Evolutionary conservation across 2,888 invertebrate species (phyloP).

Genomic region (Steinernema carpocapsae): DNA sequence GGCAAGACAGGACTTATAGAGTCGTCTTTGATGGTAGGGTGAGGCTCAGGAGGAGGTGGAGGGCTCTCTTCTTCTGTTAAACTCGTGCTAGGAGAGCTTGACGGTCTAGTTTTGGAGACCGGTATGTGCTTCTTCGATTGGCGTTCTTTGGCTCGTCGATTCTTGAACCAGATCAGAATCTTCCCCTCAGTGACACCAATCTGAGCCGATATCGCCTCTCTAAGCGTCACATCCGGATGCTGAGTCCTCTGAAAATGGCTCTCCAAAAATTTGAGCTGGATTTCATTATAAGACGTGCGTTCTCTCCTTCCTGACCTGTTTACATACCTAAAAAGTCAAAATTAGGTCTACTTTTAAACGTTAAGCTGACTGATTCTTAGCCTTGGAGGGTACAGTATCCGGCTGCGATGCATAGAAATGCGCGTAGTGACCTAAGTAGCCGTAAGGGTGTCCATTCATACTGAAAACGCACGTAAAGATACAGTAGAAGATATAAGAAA

Average conservation of each 20-base stretch:
- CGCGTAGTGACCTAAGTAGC: slow-evolving; percentile 14
- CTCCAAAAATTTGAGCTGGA: slow-evolving; percentile 20
- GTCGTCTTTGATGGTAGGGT: background rate
- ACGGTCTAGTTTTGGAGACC: background rate
- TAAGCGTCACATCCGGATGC: slow-evolving; percentile 14
- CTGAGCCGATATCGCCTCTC: slow-evolving; percentile 21
- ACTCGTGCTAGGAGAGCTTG: background rate
- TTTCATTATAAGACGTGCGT: slow-evolving; percentile 10
- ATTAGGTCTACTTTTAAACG: background rate
- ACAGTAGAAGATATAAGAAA: background rate
- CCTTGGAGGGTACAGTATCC: background rate
- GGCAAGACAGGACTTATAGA: background rate
- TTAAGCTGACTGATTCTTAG: slow-evolving; percentile 2
- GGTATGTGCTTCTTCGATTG: slow-evolving; percentile 7
- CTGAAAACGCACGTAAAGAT: background rate
- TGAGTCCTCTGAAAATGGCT: slow-evolving; percentile 4
- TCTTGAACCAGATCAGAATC: slow-evolving; percentile 30
- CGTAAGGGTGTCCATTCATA: slow-evolving; percentile 8
- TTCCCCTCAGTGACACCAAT: slow-evolving; percentile 13
- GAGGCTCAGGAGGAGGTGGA: slow-evolving; percentile 19
- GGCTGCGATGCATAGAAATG: background rate
- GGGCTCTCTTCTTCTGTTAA: slow-evolving; percentile 15
- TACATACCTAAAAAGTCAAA: background rate
- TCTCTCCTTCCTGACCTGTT: slow-evolving; percentile 4
- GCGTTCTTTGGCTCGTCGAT: slow-evolving; percentile 21